These are phyloP conservation scores for Acanthacorydalis orientalis DNA, from an alignment of 2,888 invertebrate genomes.

Conservation along the genomic window DNA sequence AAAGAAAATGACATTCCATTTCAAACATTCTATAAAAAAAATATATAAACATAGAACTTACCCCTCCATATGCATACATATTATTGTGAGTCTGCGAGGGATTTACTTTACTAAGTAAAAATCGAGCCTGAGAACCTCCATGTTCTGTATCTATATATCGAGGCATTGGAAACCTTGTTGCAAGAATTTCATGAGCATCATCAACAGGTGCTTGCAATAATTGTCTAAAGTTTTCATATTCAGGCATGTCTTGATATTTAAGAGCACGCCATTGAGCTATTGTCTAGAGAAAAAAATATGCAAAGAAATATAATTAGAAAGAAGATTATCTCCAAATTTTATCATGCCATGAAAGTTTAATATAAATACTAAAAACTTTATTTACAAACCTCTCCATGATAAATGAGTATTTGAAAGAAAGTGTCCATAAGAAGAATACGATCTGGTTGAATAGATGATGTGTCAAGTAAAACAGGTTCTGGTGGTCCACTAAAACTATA, in stretches of 20 bases:
- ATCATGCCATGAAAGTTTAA: too few relatives aligned
- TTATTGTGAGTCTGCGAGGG: conserved; percentile 99
- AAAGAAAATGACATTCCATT: neutral
- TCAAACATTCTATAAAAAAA: conserved; percentile 5
- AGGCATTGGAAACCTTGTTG: conserved; percentile 94
- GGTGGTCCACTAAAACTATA: conserved; percentile 97
- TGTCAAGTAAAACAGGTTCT: conserved; percentile 92
- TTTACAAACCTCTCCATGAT: conserved; percentile 78
- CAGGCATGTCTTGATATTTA: conserved; percentile 91
- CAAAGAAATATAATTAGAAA: neutral
- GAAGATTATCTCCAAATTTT: neutral
- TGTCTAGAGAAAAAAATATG: conserved; percentile 39
- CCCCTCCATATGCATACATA: conserved; percentile 90
- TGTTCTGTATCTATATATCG: conserved; percentile 98
- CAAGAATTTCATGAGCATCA: conserved; percentile 93
- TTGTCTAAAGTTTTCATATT: conserved; percentile 95
- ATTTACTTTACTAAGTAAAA: conserved; percentile 96
- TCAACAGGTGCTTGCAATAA: conserved; percentile 89
- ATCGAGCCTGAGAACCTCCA: conserved; percentile 98
- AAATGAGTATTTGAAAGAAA: conserved; percentile 99
- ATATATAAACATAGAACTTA: conserved; percentile 31
- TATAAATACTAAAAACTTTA: neutral
- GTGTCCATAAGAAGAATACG: conserved; percentile 98
- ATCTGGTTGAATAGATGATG: conserved; percentile 94
- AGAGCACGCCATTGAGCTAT: conserved; percentile 94